Percentiles rank a stretch among this genome's conserved stretches.
Conservation (phyloP, 2,888 invertebrate species). For the Colostygia pectinataria region DNA sequence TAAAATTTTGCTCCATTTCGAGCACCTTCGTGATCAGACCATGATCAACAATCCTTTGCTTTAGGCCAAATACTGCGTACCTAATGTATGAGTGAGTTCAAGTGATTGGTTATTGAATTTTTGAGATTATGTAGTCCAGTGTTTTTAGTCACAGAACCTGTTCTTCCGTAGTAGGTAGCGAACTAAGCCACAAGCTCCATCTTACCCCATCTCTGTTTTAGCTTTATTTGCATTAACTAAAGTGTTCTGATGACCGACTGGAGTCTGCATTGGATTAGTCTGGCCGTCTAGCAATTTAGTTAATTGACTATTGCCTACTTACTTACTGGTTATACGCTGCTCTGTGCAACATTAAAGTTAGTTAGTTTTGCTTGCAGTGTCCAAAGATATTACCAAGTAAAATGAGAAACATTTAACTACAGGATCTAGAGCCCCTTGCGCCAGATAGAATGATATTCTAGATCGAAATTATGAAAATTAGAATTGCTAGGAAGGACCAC, state of each 20-base stretch:
- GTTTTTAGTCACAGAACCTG: not conserved
- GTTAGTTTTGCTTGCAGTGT: conserved; percentile 1
- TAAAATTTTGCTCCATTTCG: no score
- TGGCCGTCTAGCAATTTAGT: conserved; percentile 30
- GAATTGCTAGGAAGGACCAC: not conserved
- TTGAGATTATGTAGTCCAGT: conserved; percentile 3
- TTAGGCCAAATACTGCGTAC: no score
- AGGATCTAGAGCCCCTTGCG: not conserved
- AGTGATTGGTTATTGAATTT: no score
- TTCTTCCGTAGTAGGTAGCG: not conserved
- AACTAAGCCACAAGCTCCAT: conserved; percentile 5
- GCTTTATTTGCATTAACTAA: conserved; percentile 34
- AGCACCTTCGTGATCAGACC: no score
- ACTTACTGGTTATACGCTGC: conserved; percentile 2
- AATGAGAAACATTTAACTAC: not conserved
- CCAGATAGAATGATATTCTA: not conserved
- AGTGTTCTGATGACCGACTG: conserved; percentile 33
- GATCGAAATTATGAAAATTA: not conserved
- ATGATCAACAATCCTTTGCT: no score
- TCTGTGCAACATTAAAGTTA: conserved; percentile 6
- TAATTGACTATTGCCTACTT: conserved; percentile 14
- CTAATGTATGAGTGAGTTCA: no score
- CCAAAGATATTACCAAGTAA: conserved; percentile 4
- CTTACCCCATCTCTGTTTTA: conserved; percentile 16
- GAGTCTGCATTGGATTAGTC: conserved; percentile 33